phyloP scores from a whole-genome alignment of 2,113 vertebrate genomes.

The Machaerirhynchus nigripectus region DNA sequence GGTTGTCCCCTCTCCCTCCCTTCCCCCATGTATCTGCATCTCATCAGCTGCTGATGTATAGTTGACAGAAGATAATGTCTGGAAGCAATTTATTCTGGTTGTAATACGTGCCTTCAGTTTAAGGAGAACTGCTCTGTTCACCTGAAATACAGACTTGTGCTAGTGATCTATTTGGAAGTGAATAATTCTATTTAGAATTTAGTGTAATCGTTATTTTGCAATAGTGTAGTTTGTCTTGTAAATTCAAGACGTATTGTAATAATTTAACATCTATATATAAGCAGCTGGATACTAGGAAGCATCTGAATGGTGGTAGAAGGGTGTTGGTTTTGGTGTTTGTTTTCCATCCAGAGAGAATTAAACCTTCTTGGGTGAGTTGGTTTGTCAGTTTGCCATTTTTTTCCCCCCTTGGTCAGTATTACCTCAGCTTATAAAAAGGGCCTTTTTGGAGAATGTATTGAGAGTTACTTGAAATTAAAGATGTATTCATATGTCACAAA shows the following conservation, averaged over 20 bases:
- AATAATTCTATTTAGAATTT: not conserved
- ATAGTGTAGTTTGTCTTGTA: not conserved
- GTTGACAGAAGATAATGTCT: not conserved
- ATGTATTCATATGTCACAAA: not conserved
- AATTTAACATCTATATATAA: not conserved
- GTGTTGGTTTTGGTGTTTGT: not conserved
- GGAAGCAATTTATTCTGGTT: not conserved
- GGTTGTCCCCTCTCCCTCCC: not conserved
- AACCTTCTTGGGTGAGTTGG: not conserved
- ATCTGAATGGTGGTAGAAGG: not conserved
- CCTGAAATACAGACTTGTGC: not conserved
- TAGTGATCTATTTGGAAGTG: not conserved
- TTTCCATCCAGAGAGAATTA: not conserved
- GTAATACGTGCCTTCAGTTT: not conserved
- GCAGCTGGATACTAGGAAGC: not conserved
- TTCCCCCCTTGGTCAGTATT: not conserved
- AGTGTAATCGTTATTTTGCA: not conserved
- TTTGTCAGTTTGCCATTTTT: not conserved
- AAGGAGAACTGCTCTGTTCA: not conserved
- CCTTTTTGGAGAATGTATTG: not conserved
- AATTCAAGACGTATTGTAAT: not conserved
- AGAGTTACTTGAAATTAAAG: not conserved
- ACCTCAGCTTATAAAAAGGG: not conserved
- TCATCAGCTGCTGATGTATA: not conserved
- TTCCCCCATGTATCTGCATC: accelerated